A percentile compares a stretch with the other conserved stretches of the same genome.
Evolutionary conservation across 2,888 invertebrate species (phyloP).

Genomic region (Lymantria monacha): DNA sequence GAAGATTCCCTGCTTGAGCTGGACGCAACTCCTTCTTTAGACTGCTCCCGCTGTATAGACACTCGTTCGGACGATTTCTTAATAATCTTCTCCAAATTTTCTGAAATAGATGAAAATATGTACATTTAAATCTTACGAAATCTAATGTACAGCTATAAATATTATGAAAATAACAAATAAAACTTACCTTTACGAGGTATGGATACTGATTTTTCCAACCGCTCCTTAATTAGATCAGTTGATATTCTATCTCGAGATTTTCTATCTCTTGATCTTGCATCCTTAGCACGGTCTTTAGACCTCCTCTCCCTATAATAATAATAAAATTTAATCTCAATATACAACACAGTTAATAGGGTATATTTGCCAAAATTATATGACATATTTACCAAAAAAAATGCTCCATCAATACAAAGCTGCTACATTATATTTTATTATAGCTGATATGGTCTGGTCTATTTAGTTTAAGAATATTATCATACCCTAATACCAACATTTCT

Average conservation of each 20-base stretch:
- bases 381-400: neutral
- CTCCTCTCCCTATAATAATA: conserved; percentile 57
- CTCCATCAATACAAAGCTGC: neutral
- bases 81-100: conserved; percentile 60
- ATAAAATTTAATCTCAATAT: neutral
- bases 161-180: neutral
- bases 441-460: no score
- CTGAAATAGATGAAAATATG: conserved; percentile 37
- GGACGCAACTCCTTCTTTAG: conserved; percentile 65
- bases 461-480: no score
- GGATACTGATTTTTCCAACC: conserved; percentile 74
- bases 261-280: conserved; percentile 68
- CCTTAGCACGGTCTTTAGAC: conserved; percentile 70
- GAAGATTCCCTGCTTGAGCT: conserved; percentile 77
- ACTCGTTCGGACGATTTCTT: conserved; percentile 67
- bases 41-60: conserved; percentile 52
- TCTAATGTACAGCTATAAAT: neutral
- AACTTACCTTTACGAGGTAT: conserved; percentile 70
- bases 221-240: conserved; percentile 72
- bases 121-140: neutral
- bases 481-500: no score
- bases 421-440: no score
- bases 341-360: no score
- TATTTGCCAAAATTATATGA: no score
- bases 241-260: conserved; percentile 76